phyloP scores from a whole-genome alignment of 2,113 vertebrate species.

The Sigmodon hispidus region DNA sequence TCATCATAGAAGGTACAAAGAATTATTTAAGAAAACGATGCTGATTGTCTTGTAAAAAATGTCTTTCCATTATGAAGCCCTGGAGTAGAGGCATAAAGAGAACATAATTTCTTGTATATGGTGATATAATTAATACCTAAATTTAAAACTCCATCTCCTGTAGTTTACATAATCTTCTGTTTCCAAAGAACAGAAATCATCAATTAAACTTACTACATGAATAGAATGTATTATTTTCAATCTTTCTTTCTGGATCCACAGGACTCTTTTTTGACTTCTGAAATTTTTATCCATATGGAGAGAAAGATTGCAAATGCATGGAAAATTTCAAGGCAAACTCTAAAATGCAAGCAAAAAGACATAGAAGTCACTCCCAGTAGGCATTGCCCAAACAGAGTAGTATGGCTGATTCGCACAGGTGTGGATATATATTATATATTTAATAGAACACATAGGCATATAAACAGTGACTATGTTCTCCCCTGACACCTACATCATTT shows the following conservation, averaged over 20 bases:
- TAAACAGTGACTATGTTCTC: not conserved
- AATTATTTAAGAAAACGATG: not conserved
- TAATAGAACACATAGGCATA: too few relatives aligned
- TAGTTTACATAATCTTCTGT: not conserved
- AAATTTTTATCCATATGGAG: not conserved
- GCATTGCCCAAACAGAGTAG: not conserved
- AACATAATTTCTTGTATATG: not conserved
- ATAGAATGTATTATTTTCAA: not conserved
- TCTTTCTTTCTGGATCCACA: not conserved
- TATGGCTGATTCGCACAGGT: not conserved
- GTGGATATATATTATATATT: too few relatives aligned
- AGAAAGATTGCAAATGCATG: not conserved
- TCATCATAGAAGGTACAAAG: not conserved
- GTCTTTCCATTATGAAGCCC: not conserved
- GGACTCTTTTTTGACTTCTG: not conserved
- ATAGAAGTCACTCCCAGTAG: not conserved
- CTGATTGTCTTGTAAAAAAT: conserved; percentile 3
- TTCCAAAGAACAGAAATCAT: conserved; percentile 32
- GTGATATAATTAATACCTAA: not conserved
- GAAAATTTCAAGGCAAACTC: not conserved
- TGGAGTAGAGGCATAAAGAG: not conserved
- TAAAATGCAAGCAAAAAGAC: conserved; percentile 4
- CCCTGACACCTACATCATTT: not conserved
- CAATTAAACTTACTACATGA: not conserved
- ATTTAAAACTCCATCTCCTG: not conserved